Evolutionary conservation across 2,888 invertebrate species (phyloP), one percentile per base, ranked within the genome.

Genomic region (Leucozona laternaria): DNA sequence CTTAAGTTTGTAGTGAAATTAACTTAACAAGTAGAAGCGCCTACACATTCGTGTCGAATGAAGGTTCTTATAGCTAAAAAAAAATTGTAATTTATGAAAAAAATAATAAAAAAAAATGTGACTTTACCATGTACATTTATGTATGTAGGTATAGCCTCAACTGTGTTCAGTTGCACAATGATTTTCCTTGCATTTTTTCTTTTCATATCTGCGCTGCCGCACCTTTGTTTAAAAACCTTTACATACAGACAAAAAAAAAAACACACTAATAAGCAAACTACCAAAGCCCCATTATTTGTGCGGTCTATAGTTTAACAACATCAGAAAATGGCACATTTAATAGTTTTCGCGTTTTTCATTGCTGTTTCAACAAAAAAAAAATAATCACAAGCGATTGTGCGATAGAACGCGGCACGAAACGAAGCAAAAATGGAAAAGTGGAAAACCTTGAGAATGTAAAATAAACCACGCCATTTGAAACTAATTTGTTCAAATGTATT

Each of bases 381-480:
- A 45, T 22, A 31, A 64, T 76, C 34, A 34, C 58, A 60, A 70
- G 60, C 20, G 31, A 66, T 75, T 73, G 60, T 66, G 57, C 22
- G 66, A 66, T 66, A 31, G 31, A 66, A 34, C 31, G 4, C 34
- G 8, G 20, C 66, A 48, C 28, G 15, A 34, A 78, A 28, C 22
- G 5, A 50, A 60, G 37, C 34, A n/a, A 66, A 48, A 68, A 68
- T 50, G 34, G 22, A 53, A 77, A 80, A 71, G 75, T 75, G 15
- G 75, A 82, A 86, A 86, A 75, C 86, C 86, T 86, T 86, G 86
- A 78, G 71, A 79, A 64, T 75, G 78, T 71, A 75, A 80, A 70
- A 57, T 60, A 37, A 62, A 73, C 62, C 75, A 64, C 86, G 82
- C 78, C 82, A 86, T 82, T 86, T 79, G 75, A 86, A 82, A 75